A percentile compares a stretch with the other conserved stretches of the same genome.
Conservation (phyloP, 1,140 invertebrate genomes). For the Lepidurus couesii region DNA sequence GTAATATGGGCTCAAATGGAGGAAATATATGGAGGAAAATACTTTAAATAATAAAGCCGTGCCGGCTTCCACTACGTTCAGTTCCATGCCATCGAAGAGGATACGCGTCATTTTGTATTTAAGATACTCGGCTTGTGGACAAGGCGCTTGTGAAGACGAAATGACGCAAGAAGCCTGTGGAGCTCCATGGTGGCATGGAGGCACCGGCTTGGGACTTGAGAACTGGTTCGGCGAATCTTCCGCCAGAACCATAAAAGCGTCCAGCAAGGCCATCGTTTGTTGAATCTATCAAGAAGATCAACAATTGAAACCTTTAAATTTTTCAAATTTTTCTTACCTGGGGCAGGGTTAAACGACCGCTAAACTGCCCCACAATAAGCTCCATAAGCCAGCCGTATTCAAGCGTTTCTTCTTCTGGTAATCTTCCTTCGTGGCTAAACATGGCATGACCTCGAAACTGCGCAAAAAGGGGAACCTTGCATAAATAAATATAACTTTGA, state of each 20-base stretch:
- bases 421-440: conserved; percentile 86
- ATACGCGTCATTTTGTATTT: conserved; percentile 92
- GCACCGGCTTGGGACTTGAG: conserved; percentile 64
- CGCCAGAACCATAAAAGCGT: conserved; percentile 79
- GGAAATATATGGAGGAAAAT: conserved; percentile 37
- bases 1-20: background rate
- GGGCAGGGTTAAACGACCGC: conserved; percentile 50
- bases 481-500: background rate
- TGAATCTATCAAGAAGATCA: conserved; percentile 58
- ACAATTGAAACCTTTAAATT: background rate
- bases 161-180: conserved; percentile 38
- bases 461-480: background rate
- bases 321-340: conserved; percentile 44
- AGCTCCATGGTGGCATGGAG: conserved; percentile 72
- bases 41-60: conserved; percentile 81
- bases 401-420: conserved; percentile 84
- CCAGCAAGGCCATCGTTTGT: conserved; percentile 75
- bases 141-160: conserved; percentile 45
- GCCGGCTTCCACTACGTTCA: conserved; percentile 83
- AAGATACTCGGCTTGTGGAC: conserved; percentile 80
- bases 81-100: conserved; percentile 82
- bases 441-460: conserved; percentile 89
- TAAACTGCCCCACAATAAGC: conserved; percentile 53
- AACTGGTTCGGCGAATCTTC: conserved; percentile 84
- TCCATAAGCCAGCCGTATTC: conserved; percentile 89